Conservation (phyloP, 2,113 vertebrate species). For the Noturus placidus region DNA sequence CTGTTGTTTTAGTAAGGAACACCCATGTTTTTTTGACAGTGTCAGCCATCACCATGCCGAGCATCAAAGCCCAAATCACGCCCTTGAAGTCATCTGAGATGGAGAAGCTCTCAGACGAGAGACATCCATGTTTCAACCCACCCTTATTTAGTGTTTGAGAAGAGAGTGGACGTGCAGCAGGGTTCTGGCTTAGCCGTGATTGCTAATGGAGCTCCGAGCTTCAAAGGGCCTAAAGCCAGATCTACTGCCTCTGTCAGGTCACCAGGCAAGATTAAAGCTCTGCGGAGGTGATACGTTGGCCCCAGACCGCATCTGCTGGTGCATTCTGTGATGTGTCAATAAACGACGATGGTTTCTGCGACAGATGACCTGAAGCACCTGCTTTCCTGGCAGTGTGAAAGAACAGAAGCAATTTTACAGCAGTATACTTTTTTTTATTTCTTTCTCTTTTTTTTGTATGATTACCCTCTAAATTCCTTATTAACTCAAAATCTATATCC, state of each 20-base stretch:
- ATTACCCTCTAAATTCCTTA: conserved; percentile 23
- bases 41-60: conserved; percentile 44
- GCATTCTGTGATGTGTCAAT: conserved; percentile 48
- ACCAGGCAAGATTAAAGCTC: conserved; percentile 57
- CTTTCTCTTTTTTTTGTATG: not conserved
- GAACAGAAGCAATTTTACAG: conserved; percentile 10
- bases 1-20: conserved; percentile 58
- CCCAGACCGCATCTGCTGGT: conserved; percentile 42
- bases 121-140: conserved; percentile 40
- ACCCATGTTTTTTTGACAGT: conserved; percentile 49
- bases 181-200: conserved; percentile 51
- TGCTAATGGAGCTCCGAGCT: conserved; percentile 53
- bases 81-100: conserved; percentile 55
- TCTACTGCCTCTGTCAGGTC: conserved; percentile 47
- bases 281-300: conserved; percentile 31
- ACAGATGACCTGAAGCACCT: conserved; percentile 31
- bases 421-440: not conserved
- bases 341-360: conserved; percentile 29
- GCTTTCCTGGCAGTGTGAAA: conserved; percentile 16
- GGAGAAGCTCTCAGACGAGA: conserved; percentile 52
- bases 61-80: conserved; percentile 54
- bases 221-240: conserved; percentile 54
- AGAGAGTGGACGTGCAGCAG: conserved; percentile 37
- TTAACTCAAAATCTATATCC: conserved; percentile 25
- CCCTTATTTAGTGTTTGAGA: conserved; percentile 56